phyloP scores from a whole-genome alignment of 2,888 invertebrate genomes.

The Orthosia incerta region DNA sequence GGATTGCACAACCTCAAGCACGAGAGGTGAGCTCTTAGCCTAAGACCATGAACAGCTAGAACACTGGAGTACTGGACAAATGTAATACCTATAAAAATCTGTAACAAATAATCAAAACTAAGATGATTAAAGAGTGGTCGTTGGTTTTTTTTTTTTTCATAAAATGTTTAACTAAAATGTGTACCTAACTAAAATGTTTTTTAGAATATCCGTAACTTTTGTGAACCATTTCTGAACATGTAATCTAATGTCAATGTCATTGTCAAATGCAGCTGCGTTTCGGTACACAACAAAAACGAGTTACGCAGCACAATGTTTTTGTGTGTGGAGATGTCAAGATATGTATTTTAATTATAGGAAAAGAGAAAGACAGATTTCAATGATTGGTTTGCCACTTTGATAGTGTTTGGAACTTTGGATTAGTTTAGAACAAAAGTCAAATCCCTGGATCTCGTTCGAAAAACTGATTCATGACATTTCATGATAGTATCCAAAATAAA shows the following conservation, averaged over 20 bases:
- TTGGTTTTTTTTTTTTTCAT: not conserved
- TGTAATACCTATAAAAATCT: too few relatives aligned
- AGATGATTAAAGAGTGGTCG: not conserved
- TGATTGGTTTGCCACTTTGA: not conserved
- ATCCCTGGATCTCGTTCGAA: not conserved
- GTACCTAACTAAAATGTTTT: too few relatives aligned
- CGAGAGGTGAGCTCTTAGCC: too few relatives aligned
- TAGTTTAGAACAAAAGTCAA: not conserved
- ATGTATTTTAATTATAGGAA: rapidly evolving
- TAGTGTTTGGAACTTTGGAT: too few relatives aligned
- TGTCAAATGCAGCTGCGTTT: constrained; percentile 18
- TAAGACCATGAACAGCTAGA: too few relatives aligned
- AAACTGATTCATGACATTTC: constrained; percentile 40
- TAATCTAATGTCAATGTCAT: constrained; percentile 19
- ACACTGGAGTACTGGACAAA: too few relatives aligned
- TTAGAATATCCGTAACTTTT: not conserved
- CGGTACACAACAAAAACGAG: not conserved
- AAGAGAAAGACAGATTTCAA: not conserved
- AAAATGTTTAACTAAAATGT: too few relatives aligned
- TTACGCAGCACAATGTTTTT: not conserved
- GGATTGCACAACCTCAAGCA: too few relatives aligned
- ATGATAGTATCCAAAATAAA: constrained; percentile 5
- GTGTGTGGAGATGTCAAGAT: not conserved
- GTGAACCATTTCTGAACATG: constrained; percentile 20
- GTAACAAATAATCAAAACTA: not conserved